Evolutionary conservation across 2,888 invertebrate species (phyloP).

Genomic region (Zaprionus lineosus): DNA sequence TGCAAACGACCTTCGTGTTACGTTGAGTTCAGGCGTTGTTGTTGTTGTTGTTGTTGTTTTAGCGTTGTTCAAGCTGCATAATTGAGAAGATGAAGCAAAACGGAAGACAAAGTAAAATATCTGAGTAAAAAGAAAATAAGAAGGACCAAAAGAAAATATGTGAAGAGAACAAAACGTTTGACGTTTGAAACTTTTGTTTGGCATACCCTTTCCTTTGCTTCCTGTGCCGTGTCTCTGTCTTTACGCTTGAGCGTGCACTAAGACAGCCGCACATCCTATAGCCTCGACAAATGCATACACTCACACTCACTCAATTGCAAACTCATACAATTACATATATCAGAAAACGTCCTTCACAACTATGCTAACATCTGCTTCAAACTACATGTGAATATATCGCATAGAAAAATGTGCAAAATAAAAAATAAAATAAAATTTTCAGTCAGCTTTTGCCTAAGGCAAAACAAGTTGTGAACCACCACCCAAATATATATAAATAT

Average conservation of each 20-base stretch:
- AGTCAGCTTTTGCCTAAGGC: conserved; percentile 4
- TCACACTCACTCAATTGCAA: background rate
- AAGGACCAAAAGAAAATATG: conserved; percentile 20
- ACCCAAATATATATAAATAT: conserved; percentile 1
- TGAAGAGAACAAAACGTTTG: conserved; percentile 64
- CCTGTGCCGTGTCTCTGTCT: conserved; percentile 25
- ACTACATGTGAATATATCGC: conserved; percentile 20
- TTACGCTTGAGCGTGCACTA: conserved; percentile 57
- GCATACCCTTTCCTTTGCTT: background rate
- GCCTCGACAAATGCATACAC: conserved; percentile 19
- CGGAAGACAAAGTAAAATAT: conserved; percentile 25
- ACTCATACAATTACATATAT: background rate
- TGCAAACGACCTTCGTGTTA: conserved; percentile 60
- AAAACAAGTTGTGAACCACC: conserved; percentile 3
- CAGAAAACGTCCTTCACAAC: conserved; percentile 47
- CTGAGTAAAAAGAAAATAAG: conserved; percentile 26
- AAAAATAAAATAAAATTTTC: conserved; percentile 9
- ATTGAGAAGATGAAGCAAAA: conserved; percentile 55
- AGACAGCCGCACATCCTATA: conserved; percentile 58
- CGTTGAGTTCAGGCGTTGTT: too few relatives aligned
- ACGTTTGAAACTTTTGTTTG: conserved; percentile 54
- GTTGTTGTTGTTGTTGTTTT: conserved; percentile 17
- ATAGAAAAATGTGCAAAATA: conserved; percentile 17
- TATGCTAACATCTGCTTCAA: conserved; percentile 46
- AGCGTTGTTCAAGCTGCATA: conserved; percentile 64